Conservation (phyloP, 2,888 invertebrate genomes). For the Podabrus alpinus region DNA sequence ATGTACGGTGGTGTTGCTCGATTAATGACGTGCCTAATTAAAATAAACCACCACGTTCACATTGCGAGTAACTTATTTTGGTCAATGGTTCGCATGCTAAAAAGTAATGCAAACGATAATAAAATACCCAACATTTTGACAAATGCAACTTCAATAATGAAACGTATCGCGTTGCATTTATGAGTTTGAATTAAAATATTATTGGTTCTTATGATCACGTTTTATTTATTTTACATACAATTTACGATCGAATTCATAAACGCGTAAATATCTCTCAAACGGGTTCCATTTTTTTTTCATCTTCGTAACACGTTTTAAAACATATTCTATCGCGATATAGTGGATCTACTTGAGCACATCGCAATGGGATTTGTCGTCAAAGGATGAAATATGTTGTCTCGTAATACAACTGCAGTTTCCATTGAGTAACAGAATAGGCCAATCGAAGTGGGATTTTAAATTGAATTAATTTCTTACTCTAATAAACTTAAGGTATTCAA, state of each 20-base stretch:
- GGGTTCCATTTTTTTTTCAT: background rate
- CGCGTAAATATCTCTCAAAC: background rate
- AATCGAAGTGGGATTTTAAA: too few relatives aligned
- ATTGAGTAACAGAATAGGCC: too few relatives aligned
- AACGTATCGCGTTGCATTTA: constrained; percentile 43
- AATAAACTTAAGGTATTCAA: too few relatives aligned
- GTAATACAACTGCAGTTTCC: too few relatives aligned
- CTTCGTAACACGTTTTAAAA: background rate
- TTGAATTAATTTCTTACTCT: too few relatives aligned
- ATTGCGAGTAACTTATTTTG: constrained; percentile 34
- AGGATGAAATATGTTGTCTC: too few relatives aligned
- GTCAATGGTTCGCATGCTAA: constrained; percentile 46
- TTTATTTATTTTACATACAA: constrained; percentile 25
- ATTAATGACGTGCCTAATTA: constrained; percentile 17
- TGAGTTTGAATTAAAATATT: constrained; percentile 18
- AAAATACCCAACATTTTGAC: constrained; percentile 48
- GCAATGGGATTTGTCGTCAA: too few relatives aligned
- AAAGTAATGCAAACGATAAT: constrained; percentile 44
- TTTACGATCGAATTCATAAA: constrained; percentile 11
- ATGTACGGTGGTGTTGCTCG: background rate
- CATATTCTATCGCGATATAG: background rate
- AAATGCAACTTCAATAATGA: constrained; percentile 44
- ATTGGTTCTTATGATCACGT: constrained; percentile 19
- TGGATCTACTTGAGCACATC: too few relatives aligned
- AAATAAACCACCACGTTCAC: constrained; percentile 4